These are phyloP conservation scores for Salticus scenicus DNA, from an alignment of 2,888 invertebrate species.

Conservation along the genomic window DNA sequence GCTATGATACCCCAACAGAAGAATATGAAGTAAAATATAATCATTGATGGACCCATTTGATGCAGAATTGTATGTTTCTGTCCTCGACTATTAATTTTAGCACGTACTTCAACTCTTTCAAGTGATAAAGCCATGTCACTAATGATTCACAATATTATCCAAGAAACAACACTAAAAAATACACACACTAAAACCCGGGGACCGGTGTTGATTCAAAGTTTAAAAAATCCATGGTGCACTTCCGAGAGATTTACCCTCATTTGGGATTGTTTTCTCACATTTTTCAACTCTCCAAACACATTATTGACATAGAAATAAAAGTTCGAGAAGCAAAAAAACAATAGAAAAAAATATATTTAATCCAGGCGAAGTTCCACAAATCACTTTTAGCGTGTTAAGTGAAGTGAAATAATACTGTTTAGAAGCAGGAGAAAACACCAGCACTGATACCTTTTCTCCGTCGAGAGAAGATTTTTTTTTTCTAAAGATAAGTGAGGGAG, in stretches of 20 bases:
- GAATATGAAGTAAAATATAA: slow-evolving; percentile 2
- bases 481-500: background rate
- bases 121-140: background rate
- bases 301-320: background rate
- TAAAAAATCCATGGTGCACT: background rate
- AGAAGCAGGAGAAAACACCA: background rate
- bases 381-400: background rate
- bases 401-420: background rate
- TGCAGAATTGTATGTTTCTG: background rate
- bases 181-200: background rate
- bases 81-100: background rate
- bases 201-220: background rate
- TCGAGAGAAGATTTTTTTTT: background rate
- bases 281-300: background rate
- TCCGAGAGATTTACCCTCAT: background rate
- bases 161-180: background rate
- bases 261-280: background rate
- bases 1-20: background rate
- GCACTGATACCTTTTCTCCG: background rate
- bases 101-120: background rate
- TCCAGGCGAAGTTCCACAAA: background rate
- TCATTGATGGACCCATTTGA: background rate
- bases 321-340: background rate
- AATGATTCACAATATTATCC: background rate
- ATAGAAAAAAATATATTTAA: background rate